Evolutionary conservation across 2,113 vertebrate genomes (phyloP).

Genomic region (Rhizomys pruinosus): DNA sequence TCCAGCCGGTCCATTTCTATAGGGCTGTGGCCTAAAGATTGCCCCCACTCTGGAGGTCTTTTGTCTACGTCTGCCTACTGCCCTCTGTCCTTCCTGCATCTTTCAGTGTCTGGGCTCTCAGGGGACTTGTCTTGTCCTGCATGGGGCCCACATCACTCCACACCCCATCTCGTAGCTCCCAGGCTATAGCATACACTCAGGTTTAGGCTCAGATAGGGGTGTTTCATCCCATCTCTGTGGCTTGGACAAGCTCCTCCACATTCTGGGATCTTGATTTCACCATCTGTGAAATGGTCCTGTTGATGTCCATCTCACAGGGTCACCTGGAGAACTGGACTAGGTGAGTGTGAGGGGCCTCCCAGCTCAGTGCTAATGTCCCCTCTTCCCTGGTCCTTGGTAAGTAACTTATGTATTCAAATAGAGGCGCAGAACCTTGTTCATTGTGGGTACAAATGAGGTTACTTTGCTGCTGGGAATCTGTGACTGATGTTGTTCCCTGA

Average conservation of each 20-base stretch:
- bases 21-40: background rate
- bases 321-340: background rate
- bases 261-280: background rate
- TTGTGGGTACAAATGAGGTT: fast-evolving
- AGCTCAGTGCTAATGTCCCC: fast-evolving
- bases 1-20: background rate
- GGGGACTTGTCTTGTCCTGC: background rate
- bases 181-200: background rate
- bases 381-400: background rate
- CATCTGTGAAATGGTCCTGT: background rate
- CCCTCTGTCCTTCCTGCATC: fast-evolving
- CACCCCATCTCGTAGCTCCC: background rate
- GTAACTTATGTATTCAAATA: fast-evolving
- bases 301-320: background rate
- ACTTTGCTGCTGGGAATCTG: background rate
- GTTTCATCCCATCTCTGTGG: background rate
- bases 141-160: background rate
- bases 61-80: too few relatives aligned
- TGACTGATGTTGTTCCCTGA: background rate
- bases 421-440: fast-evolving
- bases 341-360: background rate
- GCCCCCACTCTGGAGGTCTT: background rate
- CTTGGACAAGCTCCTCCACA: background rate
- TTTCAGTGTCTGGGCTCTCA: background rate
- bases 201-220: background rate